These are phyloP conservation scores for Drosophila pseudotalamancana DNA, from an alignment of 2,888 invertebrate genomes.

Conservation along the genomic window DNA sequence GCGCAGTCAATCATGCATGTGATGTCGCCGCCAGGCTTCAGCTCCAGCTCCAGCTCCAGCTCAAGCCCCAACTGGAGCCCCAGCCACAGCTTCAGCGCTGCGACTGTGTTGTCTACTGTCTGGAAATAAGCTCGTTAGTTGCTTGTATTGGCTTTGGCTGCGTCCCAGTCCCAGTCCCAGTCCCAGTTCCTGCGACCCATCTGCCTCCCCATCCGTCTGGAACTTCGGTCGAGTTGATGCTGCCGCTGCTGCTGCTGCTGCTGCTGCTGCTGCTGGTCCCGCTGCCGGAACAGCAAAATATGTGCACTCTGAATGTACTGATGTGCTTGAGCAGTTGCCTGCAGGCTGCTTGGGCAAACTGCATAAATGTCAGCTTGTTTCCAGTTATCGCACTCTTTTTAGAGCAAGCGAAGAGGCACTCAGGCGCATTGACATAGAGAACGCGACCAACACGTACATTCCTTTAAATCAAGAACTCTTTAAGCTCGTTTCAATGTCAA, in stretches of 20 bases:
- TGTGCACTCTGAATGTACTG: conserved; percentile 65
- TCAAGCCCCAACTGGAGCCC: not conserved
- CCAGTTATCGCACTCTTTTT: conserved; percentile 77
- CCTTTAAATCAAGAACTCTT: conserved; percentile 37
- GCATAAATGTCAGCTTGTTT: conserved; percentile 81
- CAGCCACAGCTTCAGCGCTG: conserved; percentile 14
- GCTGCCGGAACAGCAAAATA: conserved; percentile 73
- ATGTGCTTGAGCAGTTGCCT: conserved; percentile 75
- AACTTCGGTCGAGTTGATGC: too few relatives aligned
- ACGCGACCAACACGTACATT: conserved; percentile 31
- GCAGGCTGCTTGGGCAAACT: conserved; percentile 76
- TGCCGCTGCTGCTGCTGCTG: conserved; percentile 48
- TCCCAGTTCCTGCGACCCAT: not conserved
- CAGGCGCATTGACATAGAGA: conserved; percentile 62
- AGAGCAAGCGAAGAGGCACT: conserved; percentile 52
- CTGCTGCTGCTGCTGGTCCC: conserved; percentile 11
- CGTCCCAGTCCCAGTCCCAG: conserved; percentile 3
- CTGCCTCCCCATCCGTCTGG: not conserved
- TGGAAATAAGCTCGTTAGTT: conserved; percentile 78
- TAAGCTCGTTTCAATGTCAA: conserved; percentile 60
- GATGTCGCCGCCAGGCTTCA: conserved; percentile 76
- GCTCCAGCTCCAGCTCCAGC: conserved; percentile 13
- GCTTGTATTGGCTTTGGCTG: conserved; percentile 73
- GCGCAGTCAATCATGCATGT: conserved; percentile 80
- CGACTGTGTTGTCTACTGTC: conserved; percentile 62